Percentiles rank a stretch among this genome's conserved stretches.
These are phyloP conservation scores for Zoanthus gigantus DNA, from an alignment of 92 coral and sea anemone genomes.

Conservation along the genomic window DNA sequence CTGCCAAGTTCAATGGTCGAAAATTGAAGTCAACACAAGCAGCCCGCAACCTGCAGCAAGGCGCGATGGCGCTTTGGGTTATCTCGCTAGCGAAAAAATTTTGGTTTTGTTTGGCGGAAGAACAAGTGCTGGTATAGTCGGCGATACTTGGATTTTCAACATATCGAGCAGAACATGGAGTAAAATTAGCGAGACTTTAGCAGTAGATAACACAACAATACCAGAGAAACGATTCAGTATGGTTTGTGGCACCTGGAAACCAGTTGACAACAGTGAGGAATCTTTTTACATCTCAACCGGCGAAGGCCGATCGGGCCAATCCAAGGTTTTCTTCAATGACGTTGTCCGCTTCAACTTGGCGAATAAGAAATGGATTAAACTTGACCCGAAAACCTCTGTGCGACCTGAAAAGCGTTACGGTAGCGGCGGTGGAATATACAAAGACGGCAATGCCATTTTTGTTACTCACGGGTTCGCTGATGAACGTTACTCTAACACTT, in stretches of 20 bases:
- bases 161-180: slow-evolving; percentile 65
- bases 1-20: slow-evolving; percentile 42
- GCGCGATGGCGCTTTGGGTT: slow-evolving; percentile 87
- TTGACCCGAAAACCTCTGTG: slow-evolving; percentile 61
- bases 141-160: slow-evolving; percentile 84
- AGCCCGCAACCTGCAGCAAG: slow-evolving; percentile 66
- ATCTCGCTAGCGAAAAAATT: slow-evolving; percentile 42
- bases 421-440: slow-evolving; percentile 83
- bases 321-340: slow-evolving; percentile 73
- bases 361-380: slow-evolving; percentile 61
- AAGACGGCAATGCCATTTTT: slow-evolving; percentile 76
- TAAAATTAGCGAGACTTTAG: slow-evolving; percentile 41
- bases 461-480: slow-evolving; percentile 89
- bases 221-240: slow-evolving; percentile 90
- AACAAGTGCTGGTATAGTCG: slow-evolving; percentile 25
- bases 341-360: slow-evolving; percentile 66
- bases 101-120: slow-evolving; percentile 84
- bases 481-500: slow-evolving; percentile 86
- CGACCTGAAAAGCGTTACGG: slow-evolving; percentile 89
- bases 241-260: slow-evolving; percentile 78
- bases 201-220: slow-evolving; percentile 21
- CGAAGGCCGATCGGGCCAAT: slow-evolving; percentile 52
- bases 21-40: background rate
- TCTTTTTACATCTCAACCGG: slow-evolving; percentile 87
- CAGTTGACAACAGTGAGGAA: background rate